Conservation (phyloP, 2,113 vertebrate species). For the Semnornis frantzii region DNA sequence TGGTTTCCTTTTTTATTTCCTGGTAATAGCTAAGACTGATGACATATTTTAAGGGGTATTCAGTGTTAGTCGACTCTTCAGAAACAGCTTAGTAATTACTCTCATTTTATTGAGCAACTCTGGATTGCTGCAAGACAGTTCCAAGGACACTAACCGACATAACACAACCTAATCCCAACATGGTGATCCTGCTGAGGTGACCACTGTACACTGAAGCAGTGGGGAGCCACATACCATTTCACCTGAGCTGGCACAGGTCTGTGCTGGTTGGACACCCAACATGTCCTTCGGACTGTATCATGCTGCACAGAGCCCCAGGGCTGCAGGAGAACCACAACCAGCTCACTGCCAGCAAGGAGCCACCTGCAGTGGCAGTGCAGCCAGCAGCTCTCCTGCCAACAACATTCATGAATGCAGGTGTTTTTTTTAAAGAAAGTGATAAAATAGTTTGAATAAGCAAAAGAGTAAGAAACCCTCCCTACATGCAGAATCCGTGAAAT, state of each 20-base stretch:
- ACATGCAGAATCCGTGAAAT: background rate
- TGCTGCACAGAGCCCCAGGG: too few species aligned
- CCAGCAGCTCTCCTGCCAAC: background rate
- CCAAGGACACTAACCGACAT: background rate
- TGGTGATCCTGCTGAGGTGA: rapidly evolving
- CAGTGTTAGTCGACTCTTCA: background rate
- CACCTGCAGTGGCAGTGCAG: background rate
- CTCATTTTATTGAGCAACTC: background rate
- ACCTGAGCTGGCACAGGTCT: rapidly evolving
- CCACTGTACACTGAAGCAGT: rapidly evolving
- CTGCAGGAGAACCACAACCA: background rate
- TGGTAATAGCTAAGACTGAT: background rate
- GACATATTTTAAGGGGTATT: background rate
- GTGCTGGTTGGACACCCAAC: background rate
- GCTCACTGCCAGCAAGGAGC: background rate
- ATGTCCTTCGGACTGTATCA: background rate
- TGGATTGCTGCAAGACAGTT: too few species aligned
- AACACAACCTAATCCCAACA: background rate
- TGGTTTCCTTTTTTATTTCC: too few species aligned
- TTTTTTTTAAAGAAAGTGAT: rapidly evolving
- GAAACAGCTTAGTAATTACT: background rate
- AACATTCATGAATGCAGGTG: rapidly evolving
- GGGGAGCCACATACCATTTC: background rate
- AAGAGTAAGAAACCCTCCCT: background rate
- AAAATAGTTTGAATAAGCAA: background rate